Conservation (phyloP, 1,140 invertebrate genomes). For the Cotesia glomerata region DNA sequence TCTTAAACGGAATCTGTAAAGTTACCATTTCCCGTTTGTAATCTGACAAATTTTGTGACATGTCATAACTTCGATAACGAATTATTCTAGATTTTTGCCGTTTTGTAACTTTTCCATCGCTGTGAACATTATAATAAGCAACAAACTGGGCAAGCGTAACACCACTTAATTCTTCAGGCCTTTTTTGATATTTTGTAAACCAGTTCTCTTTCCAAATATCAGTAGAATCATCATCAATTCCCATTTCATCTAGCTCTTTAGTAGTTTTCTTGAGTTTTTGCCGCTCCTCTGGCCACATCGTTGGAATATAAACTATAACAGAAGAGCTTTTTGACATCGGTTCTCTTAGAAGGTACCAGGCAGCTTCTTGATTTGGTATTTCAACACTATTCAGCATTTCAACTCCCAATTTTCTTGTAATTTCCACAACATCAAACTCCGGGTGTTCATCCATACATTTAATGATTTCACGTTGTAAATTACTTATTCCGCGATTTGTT, state of each 20-base stretch:
- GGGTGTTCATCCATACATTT: slow-evolving; percentile 52
- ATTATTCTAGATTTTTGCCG: slow-evolving; percentile 40
- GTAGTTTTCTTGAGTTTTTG: slow-evolving; percentile 13
- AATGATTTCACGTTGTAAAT: slow-evolving; percentile 48
- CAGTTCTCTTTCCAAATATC: slow-evolving; percentile 47
- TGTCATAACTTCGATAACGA: slow-evolving; percentile 51
- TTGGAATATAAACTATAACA: slow-evolving; percentile 18
- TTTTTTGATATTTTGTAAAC: slow-evolving; percentile 43
- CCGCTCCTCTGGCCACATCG: slow-evolving; percentile 22
- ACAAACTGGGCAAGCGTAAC: slow-evolving; percentile 42
- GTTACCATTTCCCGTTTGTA: slow-evolving; percentile 47
- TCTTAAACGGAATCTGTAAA: slow-evolving; percentile 46
- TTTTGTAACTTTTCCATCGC: slow-evolving; percentile 36
- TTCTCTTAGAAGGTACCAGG: slow-evolving; percentile 36
- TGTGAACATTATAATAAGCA: slow-evolving; percentile 37
- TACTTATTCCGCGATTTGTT: slow-evolving; percentile 49
- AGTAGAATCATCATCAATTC: slow-evolving; percentile 29
- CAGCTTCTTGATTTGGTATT: slow-evolving; percentile 46
- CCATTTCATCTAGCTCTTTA: slow-evolving; percentile 12
- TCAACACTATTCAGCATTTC: slow-evolving; percentile 12
- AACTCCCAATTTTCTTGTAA: slow-evolving; percentile 33
- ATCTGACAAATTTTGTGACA: slow-evolving; percentile 34
- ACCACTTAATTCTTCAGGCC: slow-evolving; percentile 36
- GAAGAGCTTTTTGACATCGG: slow-evolving; percentile 16
- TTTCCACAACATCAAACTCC: slow-evolving; percentile 34